Conservation (phyloP, 2,113 vertebrate species). For the Misgurnus anguillicaudatus region DNA sequence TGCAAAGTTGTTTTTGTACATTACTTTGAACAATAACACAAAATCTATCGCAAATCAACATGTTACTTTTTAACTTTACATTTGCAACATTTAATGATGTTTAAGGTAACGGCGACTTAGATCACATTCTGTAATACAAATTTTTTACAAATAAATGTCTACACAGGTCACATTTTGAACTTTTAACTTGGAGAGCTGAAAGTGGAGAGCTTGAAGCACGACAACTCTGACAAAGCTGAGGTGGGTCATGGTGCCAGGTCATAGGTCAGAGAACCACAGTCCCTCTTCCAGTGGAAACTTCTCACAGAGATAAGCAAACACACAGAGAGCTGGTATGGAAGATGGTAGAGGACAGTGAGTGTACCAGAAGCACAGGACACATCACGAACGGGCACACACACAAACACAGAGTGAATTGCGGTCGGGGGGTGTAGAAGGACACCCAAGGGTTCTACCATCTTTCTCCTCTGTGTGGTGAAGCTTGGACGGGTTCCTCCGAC, state of each 20-base stretch:
- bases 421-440: constrained; percentile 62
- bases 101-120: too few species aligned
- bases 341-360: constrained; percentile 54
- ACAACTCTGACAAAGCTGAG: constrained; percentile 30
- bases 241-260: constrained; percentile 30
- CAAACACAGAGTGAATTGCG: constrained; percentile 45
- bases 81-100: too few species aligned
- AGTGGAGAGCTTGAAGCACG: constrained; percentile 1
- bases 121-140: too few species aligned
- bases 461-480: constrained; percentile 93
- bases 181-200: constrained; percentile 40
- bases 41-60: neutral
- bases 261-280: constrained; percentile 46
- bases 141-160: constrained; percentile 1
- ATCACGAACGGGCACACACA: constrained; percentile 57
- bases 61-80: neutral
- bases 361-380: constrained; percentile 57
- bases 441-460: constrained; percentile 84
- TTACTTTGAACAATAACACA: neutral
- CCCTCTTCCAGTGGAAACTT: constrained; percentile 45
- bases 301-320: constrained; percentile 44
- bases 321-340: constrained; percentile 55
- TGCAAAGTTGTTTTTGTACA: constrained; percentile 13
- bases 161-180: constrained; percentile 43
- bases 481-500: constrained; percentile 89